These are phyloP conservation scores for Chaitophorus viminalis DNA, from an alignment of 2,888 invertebrate species.

Conservation along the genomic window DNA sequence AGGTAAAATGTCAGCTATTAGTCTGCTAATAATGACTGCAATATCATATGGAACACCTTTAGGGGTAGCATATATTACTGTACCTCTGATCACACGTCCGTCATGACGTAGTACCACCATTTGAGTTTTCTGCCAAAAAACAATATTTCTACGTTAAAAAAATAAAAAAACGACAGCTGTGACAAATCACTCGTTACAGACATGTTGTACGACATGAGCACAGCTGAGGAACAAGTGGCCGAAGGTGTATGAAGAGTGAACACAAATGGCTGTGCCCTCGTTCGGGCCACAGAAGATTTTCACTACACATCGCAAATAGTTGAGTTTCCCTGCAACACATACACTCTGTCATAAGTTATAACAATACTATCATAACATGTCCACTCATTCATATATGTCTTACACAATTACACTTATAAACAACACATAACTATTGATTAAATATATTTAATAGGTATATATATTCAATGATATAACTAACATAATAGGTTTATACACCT, in stretches of 20 bases:
- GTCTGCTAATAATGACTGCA: slow-evolving; percentile 7
- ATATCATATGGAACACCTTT: slow-evolving; percentile 7
- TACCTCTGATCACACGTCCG: slow-evolving; percentile 22
- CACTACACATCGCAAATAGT: background rate
- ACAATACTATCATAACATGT: too few species aligned
- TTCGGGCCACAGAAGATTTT: slow-evolving; percentile 36
- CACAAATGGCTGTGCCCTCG: slow-evolving; percentile 40
- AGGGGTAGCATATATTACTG: slow-evolving; percentile 7
- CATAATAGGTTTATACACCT: too few species aligned
- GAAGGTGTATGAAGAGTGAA: background rate
- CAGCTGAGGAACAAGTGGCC: slow-evolving; percentile 28
- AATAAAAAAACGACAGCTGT: background rate
- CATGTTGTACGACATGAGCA: slow-evolving; percentile 45
- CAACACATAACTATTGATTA: too few species aligned
- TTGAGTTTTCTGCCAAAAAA: slow-evolving; percentile 11
- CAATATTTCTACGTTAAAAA: background rate
- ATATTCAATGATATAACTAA: too few species aligned
- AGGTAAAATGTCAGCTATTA: background rate
- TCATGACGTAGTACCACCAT: background rate
- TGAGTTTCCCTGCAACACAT: background rate
- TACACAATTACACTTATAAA: too few species aligned
- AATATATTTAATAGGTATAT: too few species aligned
- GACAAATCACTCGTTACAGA: background rate
- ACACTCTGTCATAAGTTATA: too few species aligned
- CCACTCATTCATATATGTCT: too few species aligned